Evolutionary conservation across 2,888 invertebrate species (phyloP).

Genomic region (Xylota segnis): DNA sequence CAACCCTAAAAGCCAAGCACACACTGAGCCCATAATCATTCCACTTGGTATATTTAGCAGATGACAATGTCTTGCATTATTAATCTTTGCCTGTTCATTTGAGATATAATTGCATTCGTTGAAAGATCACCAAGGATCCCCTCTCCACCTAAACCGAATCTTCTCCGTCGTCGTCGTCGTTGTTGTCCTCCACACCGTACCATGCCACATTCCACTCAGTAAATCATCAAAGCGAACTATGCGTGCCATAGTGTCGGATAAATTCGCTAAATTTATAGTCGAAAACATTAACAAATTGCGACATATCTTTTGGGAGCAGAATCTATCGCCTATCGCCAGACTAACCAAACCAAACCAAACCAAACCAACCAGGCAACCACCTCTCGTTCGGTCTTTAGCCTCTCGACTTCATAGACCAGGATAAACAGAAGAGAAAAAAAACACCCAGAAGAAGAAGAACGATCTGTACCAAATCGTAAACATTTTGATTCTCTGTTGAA

Average conservation of each 20-base stretch:
- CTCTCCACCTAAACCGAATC: background rate
- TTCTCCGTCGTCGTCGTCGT: background rate
- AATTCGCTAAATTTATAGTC: constrained; percentile 76
- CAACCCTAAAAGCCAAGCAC: constrained; percentile 43
- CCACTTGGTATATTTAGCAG: constrained; percentile 68
- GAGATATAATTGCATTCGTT: constrained; percentile 74
- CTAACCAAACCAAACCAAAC: constrained; percentile 17
- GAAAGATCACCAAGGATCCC: constrained; percentile 73
- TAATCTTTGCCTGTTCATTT: constrained; percentile 76
- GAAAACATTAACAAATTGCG: constrained; percentile 78
- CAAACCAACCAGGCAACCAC: constrained; percentile 39
- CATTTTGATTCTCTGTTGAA: constrained; percentile 45
- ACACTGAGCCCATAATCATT: background rate
- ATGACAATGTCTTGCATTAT: constrained; percentile 76
- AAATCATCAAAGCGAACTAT: constrained; percentile 77
- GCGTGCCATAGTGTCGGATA: constrained; percentile 76
- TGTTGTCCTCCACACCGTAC: constrained; percentile 22
- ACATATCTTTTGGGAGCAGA: constrained; percentile 76
- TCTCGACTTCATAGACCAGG: background rate
- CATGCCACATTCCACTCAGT: constrained; percentile 71
- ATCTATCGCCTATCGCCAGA: constrained; percentile 71
- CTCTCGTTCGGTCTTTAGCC: constrained; percentile 39
- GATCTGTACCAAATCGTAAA: constrained; percentile 61
- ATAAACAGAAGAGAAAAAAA: background rate
- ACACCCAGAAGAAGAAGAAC: constrained; percentile 2